Evolutionary conservation across 2,888 invertebrate genomes (phyloP), one percentile per base, ranked within the genome.

Genomic region (Xylophagus ater): DNA sequence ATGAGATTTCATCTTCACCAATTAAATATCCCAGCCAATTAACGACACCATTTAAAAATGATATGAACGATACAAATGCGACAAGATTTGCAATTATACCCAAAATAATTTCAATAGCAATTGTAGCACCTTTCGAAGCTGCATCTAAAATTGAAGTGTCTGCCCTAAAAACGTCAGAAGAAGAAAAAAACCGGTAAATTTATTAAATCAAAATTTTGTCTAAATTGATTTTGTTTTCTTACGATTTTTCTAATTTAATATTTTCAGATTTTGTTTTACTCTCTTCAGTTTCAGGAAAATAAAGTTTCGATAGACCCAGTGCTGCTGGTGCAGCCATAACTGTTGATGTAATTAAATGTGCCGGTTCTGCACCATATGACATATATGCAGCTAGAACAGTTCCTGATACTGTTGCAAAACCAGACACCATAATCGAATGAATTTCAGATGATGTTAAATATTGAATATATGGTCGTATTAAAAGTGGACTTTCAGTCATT

Each of bases 251-350:
- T 4, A 84, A 65, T 49, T 76, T 66, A 37, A 96, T 80, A 43
- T 82, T 83, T 25, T 85, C 76, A 1, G 80, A 75, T 0, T 78
- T 77, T 0, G 88, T 84, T 46, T 75, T 69, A 0, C 87, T 81
- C 41, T 78, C 70, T 53, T 87, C 82, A 0, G 83, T 87, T 69
- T 97, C 97, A 0, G 97, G 97, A 68, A 85, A 82, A 52, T 93
- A 72, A 0, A 98, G 69, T 61, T 97, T 97, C 9, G 92, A 76
- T 55, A 77, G 84, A 52, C 88, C 89, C 19, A 97, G 64, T 0
- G 94, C 84, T 0, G 92, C 90, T 0, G 96, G 96, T 0, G 96
- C 94, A 0, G 93, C 88, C 94, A 97, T 94, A 1, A 97, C 82
- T 45, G 88, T 87, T 0, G 96, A 88, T 0, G 93, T 88, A 45